Evolutionary conservation across 2,113 vertebrate species (phyloP).

Genomic region (Bos taurus): ARS-UCD2.0 NC_037337.1:82777001-82777500

Average conservation of each 20-base stretch:
- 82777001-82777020: conserved; percentile 29
- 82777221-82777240: not conserved
- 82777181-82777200: not conserved
- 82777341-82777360: not conserved
- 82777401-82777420: not conserved
- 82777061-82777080: not conserved
- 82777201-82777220: not conserved
- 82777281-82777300: not conserved
- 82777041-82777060: not conserved
- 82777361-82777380: not conserved
- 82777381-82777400: not conserved
- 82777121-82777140: not conserved
- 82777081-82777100: not conserved
- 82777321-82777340: not conserved
- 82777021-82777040: not conserved
- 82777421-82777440: not conserved
- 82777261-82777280: not conserved
- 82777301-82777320: not conserved
- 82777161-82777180: not conserved
- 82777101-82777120: not conserved
- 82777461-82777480: not conserved
- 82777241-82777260: not conserved
- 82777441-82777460: not conserved
- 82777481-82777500: not conserved
- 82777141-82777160: conserved; percentile 19